These are phyloP conservation scores for Brenthis ino DNA, from an alignment of 2,888 invertebrate genomes.

Conservation along the genomic window DNA sequence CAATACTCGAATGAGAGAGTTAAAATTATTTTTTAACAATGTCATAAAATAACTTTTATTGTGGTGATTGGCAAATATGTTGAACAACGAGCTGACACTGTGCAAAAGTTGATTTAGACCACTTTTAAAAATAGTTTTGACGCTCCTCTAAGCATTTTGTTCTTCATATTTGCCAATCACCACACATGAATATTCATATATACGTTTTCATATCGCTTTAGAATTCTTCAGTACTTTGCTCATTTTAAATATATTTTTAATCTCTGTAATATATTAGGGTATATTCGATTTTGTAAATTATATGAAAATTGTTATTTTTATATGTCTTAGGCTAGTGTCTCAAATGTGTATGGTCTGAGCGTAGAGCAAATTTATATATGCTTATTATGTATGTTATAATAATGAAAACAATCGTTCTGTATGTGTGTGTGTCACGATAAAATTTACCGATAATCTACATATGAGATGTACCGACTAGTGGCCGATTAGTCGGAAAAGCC, in stretches of 20 bases:
- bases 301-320: constrained; percentile 22
- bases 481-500: too few relatives aligned
- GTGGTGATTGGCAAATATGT: too few relatives aligned
- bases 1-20: background rate
- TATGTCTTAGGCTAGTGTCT: constrained; percentile 15
- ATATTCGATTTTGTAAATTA: constrained; percentile 15
- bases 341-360: background rate
- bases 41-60: background rate
- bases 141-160: too few relatives aligned
- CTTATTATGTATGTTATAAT: background rate
- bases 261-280: constrained; percentile 1
- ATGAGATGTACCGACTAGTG: too few relatives aligned
- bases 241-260: background rate
- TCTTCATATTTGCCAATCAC: too few relatives aligned
- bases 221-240: background rate
- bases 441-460: too few relatives aligned
- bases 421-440: too few relatives aligned
- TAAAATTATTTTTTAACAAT: background rate
- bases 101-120: too few relatives aligned
- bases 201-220: too few relatives aligned
- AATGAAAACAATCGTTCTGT: background rate
- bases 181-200: too few relatives aligned
- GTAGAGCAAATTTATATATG: background rate
- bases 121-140: too few relatives aligned
- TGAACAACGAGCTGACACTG: too few relatives aligned